Conservation (phyloP, 2,797 vertebrate species). For the Lemur catta region DNA sequence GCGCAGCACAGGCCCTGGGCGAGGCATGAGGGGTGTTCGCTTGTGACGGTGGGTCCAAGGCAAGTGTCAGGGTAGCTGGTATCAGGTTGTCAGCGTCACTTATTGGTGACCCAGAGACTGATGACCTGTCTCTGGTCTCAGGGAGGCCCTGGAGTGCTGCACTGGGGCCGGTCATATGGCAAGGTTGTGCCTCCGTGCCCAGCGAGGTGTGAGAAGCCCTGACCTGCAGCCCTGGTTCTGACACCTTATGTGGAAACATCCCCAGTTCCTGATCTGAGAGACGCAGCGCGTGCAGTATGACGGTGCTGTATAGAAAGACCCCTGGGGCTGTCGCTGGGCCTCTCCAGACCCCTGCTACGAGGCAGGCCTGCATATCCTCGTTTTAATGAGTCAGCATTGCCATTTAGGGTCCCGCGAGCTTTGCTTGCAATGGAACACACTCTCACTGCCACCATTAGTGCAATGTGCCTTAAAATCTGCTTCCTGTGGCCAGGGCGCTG, state of each 20-base stretch:
- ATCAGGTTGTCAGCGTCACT: not conserved
- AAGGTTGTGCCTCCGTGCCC: no score
- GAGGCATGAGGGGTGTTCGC: not conserved
- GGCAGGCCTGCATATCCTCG: not conserved
- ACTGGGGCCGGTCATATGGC: not conserved
- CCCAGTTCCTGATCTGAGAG: not conserved
- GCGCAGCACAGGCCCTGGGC: not conserved
- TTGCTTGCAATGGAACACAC: not conserved
- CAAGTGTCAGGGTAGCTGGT: not conserved
- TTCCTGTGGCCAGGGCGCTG: not conserved
- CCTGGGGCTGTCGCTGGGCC: not conserved
- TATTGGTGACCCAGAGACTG: not conserved
- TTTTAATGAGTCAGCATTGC: not conserved
- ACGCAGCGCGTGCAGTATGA: accelerated
- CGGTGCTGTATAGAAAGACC: not conserved
- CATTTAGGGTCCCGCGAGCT: not conserved
- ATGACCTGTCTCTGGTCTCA: not conserved
- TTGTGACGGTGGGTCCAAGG: accelerated
- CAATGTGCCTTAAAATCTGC: not conserved
- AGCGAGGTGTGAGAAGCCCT: no score
- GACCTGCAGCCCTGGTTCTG: not conserved
- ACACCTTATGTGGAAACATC: not conserved
- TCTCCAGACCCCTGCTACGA: not conserved
- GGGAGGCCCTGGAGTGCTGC: not conserved
- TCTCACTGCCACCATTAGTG: not conserved